These are phyloP conservation scores for Drosophila longiperda DNA, from an alignment of 2,888 invertebrate genomes.

Conservation along the genomic window DNA sequence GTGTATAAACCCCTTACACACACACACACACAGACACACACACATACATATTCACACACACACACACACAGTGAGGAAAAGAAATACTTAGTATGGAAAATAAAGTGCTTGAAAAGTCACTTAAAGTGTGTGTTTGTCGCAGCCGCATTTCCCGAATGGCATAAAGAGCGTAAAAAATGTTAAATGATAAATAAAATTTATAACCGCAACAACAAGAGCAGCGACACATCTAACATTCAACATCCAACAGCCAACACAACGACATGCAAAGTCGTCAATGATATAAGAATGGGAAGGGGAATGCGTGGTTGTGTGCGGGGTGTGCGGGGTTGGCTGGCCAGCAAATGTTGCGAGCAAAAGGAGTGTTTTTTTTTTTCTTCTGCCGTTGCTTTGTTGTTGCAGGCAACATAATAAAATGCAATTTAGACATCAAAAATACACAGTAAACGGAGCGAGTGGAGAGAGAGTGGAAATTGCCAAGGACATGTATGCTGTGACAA, in stretches of 20 bases:
- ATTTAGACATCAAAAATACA: constrained; percentile 82
- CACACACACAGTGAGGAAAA: constrained; percentile 39
- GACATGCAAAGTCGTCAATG: constrained; percentile 57
- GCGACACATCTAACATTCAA: constrained; percentile 36
- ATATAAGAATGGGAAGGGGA: constrained; percentile 17
- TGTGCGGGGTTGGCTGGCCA: constrained; percentile 28
- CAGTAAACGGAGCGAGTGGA: constrained; percentile 73
- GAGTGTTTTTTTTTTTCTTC: constrained; percentile 33
- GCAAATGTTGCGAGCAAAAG: constrained; percentile 65
- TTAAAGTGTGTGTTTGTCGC: constrained; percentile 66
- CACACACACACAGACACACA: constrained; percentile 1
- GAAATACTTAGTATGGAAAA: constrained; percentile 79
- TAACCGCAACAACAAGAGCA: constrained; percentile 77
- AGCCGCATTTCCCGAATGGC: constrained; percentile 42
- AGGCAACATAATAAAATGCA: constrained; percentile 81
- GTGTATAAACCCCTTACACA: constrained; percentile 8
- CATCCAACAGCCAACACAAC: constrained; percentile 38
- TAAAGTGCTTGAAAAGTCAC: constrained; percentile 80
- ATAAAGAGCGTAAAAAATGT: constrained; percentile 79
- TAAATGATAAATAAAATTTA: constrained; percentile 81
- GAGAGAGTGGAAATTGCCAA: constrained; percentile 57
- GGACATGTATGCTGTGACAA: constrained; percentile 21
- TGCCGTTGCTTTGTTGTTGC: constrained; percentile 51
- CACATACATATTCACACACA: constrained; percentile 20
- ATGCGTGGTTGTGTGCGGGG: not conserved